Percentiles rank a stretch among this genome's conserved stretches.
phyloP scores from a whole-genome alignment of 1,140 invertebrate species.

The Orchesella cincta region DNA sequence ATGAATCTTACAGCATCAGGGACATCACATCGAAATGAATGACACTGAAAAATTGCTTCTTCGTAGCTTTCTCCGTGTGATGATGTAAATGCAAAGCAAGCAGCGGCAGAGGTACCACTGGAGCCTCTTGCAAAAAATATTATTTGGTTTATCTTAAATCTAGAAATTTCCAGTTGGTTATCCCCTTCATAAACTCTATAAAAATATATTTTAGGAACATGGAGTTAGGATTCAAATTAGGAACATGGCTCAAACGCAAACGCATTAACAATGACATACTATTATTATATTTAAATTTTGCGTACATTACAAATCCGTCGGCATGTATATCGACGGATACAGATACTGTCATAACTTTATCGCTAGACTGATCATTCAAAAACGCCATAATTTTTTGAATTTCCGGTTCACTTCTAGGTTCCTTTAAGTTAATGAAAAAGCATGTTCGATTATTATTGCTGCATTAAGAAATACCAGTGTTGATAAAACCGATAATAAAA shows the following conservation, averaged over 20 bases:
- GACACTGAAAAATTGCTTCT: constrained; percentile 90
- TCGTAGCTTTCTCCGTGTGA: constrained; percentile 84
- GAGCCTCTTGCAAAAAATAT: constrained; percentile 91
- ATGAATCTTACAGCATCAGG: constrained; percentile 82
- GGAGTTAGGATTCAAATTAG: not conserved
- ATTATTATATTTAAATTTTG: constrained; percentile 27
- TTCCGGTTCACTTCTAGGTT: constrained; percentile 90
- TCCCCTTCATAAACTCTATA: constrained; percentile 83
- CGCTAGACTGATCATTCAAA: constrained; percentile 73
- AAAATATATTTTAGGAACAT: constrained; percentile 43
- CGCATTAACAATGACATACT: not conserved
- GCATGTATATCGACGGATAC: constrained; percentile 87
- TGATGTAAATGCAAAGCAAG: constrained; percentile 97
- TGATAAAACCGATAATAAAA: no score
- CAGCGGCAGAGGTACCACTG: constrained; percentile 75
- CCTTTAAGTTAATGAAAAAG: constrained; percentile 35
- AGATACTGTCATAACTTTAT: constrained; percentile 73
- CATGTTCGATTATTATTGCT: not conserved
- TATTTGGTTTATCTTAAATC: constrained; percentile 89
- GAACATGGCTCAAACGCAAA: not conserved
- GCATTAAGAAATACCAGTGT: no score
- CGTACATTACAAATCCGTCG: constrained; percentile 65
- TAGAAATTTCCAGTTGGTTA: constrained; percentile 79
- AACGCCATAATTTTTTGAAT: constrained; percentile 92
- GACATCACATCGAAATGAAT: constrained; percentile 94